Percentiles rank a stretch among this genome's conserved stretches.
Conservation (phyloP, 92 coral and sea anemone genomes). For the Phymanthus crucifer region DNA sequence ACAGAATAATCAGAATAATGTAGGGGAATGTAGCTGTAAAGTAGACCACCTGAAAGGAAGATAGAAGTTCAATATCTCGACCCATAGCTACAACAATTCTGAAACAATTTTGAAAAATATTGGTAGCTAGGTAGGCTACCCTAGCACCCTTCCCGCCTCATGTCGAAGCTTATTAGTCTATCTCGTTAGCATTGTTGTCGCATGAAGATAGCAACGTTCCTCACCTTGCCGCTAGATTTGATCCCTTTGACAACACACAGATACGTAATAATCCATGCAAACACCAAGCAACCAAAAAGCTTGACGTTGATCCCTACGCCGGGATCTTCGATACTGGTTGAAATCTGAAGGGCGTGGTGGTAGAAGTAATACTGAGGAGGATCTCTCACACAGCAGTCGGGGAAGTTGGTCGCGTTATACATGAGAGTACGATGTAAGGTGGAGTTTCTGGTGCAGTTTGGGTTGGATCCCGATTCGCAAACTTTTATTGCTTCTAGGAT, state of each 20-base stretch:
- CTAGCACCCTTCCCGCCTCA: too few species aligned
- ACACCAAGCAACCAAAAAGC: constrained; percentile 87
- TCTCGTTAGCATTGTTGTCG: too few species aligned
- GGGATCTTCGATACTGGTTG: constrained; percentile 75
- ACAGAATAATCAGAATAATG: constrained; percentile 70
- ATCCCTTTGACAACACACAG: constrained; percentile 98
- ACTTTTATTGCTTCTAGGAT: constrained; percentile 18
- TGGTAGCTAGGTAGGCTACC: too few species aligned
- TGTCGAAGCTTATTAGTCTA: too few species aligned
- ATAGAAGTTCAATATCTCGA: too few species aligned
- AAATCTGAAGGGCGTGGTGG: constrained; percentile 87
- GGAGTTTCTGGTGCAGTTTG: constrained; percentile 37
- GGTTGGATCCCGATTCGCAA: constrained; percentile 39
- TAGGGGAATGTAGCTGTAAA: constrained; percentile 91
- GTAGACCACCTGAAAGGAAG: constrained; percentile 68
- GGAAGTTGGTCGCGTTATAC: constrained; percentile 35
- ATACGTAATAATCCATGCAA: constrained; percentile 97
- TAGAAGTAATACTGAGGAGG: constrained; percentile 97
- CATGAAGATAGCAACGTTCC: too few species aligned
- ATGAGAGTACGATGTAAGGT: constrained; percentile 16
- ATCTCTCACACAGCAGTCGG: constrained; percentile 95
- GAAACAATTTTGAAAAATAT: too few species aligned
- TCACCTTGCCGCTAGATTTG: constrained; percentile 98
- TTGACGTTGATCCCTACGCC: constrained; percentile 89
- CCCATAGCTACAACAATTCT: too few species aligned